Conservation (phyloP, 2,113 vertebrate species). For the Sturnira hondurensis region DNA sequence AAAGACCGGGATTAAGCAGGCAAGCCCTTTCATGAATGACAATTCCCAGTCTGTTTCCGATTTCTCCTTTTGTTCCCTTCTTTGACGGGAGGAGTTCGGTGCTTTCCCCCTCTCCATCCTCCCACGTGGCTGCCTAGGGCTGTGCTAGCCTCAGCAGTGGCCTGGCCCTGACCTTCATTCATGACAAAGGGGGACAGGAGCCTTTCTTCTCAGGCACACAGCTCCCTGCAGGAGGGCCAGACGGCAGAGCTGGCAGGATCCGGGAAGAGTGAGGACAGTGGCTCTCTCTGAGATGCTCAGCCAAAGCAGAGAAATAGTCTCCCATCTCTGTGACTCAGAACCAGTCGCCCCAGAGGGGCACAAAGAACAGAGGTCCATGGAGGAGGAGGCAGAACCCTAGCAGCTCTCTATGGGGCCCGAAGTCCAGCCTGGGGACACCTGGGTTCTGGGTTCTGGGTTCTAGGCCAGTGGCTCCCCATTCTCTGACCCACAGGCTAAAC, state of each 20-base stretch:
- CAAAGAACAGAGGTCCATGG: not conserved
- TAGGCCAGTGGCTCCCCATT: not conserved
- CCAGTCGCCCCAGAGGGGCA: not conserved
- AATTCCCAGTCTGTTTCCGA: not conserved
- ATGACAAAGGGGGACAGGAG: too few species aligned
- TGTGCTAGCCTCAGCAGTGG: not conserved
- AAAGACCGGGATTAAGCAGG: not conserved
- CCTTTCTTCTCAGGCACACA: not conserved
- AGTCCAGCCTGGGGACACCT: not conserved
- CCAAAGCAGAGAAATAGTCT: not conserved
- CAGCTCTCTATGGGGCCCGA: not conserved
- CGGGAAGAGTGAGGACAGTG: not conserved
- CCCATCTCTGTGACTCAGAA: not conserved
- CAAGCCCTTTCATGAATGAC: not conserved
- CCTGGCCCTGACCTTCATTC: not conserved
- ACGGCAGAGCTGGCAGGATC: not conserved
- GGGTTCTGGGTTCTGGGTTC: not conserved
- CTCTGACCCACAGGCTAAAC: not conserved
- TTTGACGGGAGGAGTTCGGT: not conserved
- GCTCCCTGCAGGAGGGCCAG: not conserved
- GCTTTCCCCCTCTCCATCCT: not conserved
- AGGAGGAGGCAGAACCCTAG: not conserved
- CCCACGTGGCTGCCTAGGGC: not conserved
- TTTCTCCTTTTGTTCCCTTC: not conserved
- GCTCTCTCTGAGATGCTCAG: not conserved